Conservation (phyloP, 1,140 invertebrate species). For the Bombus picipes region DNA sequence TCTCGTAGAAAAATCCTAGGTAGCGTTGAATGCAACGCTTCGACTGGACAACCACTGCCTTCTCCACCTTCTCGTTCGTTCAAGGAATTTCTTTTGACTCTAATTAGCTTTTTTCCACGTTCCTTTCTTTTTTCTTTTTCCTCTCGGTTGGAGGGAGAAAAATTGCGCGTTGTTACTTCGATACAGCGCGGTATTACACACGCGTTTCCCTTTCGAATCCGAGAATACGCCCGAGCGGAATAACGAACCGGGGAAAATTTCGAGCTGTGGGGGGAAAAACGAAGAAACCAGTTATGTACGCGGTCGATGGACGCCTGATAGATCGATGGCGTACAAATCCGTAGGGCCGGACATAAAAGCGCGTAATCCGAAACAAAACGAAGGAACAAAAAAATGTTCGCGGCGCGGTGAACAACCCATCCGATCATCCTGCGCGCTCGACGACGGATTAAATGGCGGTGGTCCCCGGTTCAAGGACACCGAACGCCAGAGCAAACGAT, state of each 20-base stretch:
- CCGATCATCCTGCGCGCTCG: constrained; percentile 22
- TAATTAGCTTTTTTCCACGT: neutral
- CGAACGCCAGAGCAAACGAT: constrained; percentile 34
- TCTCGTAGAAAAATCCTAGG: constrained; percentile 30
- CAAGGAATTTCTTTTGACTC: constrained; percentile 6
- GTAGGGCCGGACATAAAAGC: neutral
- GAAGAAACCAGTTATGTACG: neutral
- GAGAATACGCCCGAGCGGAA: neutral
- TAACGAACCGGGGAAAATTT: neutral
- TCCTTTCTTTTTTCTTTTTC: neutral
- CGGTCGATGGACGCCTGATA: neutral
- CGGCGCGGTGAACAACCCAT: neutral
- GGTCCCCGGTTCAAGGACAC: constrained; percentile 34
- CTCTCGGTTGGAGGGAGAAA: neutral
- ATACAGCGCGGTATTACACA: neutral
- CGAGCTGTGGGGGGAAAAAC: neutral
- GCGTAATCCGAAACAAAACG: neutral
- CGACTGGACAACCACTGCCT: neutral
- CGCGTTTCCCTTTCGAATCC: neutral
- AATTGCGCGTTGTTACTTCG: neutral
- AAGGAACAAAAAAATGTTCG: neutral
- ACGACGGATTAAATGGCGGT: constrained; percentile 28
- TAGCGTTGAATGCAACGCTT: constrained; percentile 3
- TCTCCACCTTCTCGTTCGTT: neutral
- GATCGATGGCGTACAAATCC: constrained; percentile 12